Evolutionary conservation across 2,797 vertebrate species (phyloP), one percentile per base, ranked within the genome.

Genomic region (Lycodopsis pacificus): DNA sequence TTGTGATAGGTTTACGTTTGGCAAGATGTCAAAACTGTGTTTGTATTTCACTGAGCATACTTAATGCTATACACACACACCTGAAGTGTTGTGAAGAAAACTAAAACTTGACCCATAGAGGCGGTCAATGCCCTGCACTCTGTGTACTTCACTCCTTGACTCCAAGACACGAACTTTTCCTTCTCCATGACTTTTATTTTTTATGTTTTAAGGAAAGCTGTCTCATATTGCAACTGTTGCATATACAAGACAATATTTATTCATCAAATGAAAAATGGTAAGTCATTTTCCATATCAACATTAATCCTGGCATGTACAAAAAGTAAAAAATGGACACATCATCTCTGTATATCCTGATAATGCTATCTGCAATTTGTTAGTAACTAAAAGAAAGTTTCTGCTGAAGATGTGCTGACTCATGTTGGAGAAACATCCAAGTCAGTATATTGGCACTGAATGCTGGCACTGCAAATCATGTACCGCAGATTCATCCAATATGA

Each of bases 351-450:
- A 36, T 65, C 27, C 56, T 57, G 14, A 40, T 42, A 71, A 63
- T 79, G 27, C 59, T 57, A 15, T 54, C 36, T 14, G 15, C 48
- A 30, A 42, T 68, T 34, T 70, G 4, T 56, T 61, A n/a, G 73
- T 49, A 25, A 30, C 54, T 17, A n/a, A 14, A 53, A 74, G 27
- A 48, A n/a, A 36, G 13, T 56, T 2, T 70, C 30, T 67, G 6
- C 61, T 59, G 25, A 65, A 38, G n/a, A 80, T 14, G 51, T 63
- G 74, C 63, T 77, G 67, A 80, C 5, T 85, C 78, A 79, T 54
- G 0, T 38, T 79, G 49, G 53, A 27, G 57, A 44, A 81, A 48
- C 57, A 67, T 67, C 75, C 38, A 27, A 73, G 42, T 77, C 64
- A 75, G 67, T 58, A 46, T 65, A 40, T 32, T 19, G 46, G 30